Conservation (phyloP, 2,888 invertebrate species). For the Orchestes rusci region DNA sequence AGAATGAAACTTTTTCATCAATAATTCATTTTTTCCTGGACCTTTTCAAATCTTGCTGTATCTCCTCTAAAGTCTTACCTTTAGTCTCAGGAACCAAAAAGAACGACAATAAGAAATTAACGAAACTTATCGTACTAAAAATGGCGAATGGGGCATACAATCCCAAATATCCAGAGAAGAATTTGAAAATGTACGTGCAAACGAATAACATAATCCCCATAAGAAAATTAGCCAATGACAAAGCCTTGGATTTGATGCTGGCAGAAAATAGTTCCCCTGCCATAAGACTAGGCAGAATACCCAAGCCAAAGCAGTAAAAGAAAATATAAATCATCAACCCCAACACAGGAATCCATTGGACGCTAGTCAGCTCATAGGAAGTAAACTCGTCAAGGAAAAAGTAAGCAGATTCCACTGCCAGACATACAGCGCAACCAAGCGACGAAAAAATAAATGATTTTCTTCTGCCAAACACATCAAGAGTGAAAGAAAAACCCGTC, state of each 20-base stretch:
- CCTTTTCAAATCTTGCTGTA: conserved; percentile 36
- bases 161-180: conserved; percentile 32
- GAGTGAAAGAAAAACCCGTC: conserved; percentile 25
- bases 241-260: conserved; percentile 36
- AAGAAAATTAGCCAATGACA: conserved; percentile 30
- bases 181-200: conserved; percentile 34
- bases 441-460: conserved; percentile 29
- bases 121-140: conserved; percentile 31
- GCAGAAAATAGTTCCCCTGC: conserved; percentile 36
- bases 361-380: conserved; percentile 25
- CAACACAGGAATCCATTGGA: conserved; percentile 35
- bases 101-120: conserved; percentile 31
- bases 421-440: conserved; percentile 27
- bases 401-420: conserved; percentile 28
- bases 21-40: neutral
- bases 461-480: conserved; percentile 31
- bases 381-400: conserved; percentile 28
- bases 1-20: no score
- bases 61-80: conserved; percentile 40
- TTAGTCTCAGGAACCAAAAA: conserved; percentile 39
- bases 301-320: conserved; percentile 31
- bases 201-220: conserved; percentile 25
- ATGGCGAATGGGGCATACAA: conserved; percentile 35
- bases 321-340: conserved; percentile 33
- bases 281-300: conserved; percentile 35